Base-by-base conservation (phyloP, 2,113 vertebrate species). In the Phalacrocorax pelagicus region DNA sequence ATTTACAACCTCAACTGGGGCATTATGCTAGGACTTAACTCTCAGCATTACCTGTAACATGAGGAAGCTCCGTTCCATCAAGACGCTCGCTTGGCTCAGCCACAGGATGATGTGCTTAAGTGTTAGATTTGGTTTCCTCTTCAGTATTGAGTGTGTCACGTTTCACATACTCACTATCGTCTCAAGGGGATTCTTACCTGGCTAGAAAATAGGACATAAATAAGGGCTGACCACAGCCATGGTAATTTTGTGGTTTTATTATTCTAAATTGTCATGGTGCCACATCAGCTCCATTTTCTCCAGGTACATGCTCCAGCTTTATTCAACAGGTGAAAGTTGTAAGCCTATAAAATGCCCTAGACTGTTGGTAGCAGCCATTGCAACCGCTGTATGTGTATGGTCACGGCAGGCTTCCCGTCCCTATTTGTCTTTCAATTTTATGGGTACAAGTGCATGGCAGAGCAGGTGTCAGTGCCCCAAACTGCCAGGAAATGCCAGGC, bases 91-190 rank as follows among this genome's bases (percentile, higher is more conserved):
- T n/a, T 36, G 22, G 10, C 44, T 40, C 40, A 0, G 20, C 49
- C 27, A 2, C 2, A 1, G n/a, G 8, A 22, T 7, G 26, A 1
- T 6, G 23, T 30, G 73, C 81, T n/a, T 11, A 7, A 34, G 73
- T 6, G 0, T 34, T 38, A 40, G 63, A 10, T 82, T 29, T 11
- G 38, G 61, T 88, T 94, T 94, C 80, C 23, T 86, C 47, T 27
- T 57, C 10, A 0, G 2, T 26, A 22, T 6, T 0, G 0, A 34
- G 6, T 15, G 74, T 36, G 38, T 83, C 86, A 40, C 26, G 24
- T 94, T 88, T 78, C 88, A 38, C 42, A 30, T 30, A 21, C 47
- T 74, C 47, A 5, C 27, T 73, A 4, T 38, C 22, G 3, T 14
- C 87, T 51, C 81, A 61, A 63, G 27, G 15, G 11, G 8, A 52